Conservation (phyloP, 2,797 vertebrate genomes). For the Spea hammondii region DNA sequence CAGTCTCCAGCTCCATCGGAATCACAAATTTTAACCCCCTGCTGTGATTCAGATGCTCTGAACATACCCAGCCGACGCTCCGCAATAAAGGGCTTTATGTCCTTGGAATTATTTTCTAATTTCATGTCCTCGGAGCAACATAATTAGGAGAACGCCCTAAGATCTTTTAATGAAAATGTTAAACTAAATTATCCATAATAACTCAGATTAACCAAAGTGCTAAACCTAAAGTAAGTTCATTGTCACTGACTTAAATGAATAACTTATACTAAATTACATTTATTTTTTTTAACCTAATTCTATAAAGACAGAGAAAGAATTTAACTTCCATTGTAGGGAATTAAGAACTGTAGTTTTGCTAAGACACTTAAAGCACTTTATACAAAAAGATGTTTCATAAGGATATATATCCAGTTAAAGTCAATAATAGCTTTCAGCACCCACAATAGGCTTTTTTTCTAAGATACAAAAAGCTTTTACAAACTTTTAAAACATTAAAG, state of each 20-base stretch:
- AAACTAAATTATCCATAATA: slow-evolving; percentile 30
- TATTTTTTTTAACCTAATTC: neutral
- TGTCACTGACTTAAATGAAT: slow-evolving; percentile 9
- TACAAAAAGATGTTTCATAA: too few relatives aligned
- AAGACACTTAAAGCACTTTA: too few relatives aligned
- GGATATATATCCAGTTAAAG: too few relatives aligned
- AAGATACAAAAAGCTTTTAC: too few relatives aligned
- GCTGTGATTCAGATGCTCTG: slow-evolving; percentile 12
- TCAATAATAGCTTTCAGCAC: too few relatives aligned
- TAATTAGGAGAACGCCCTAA: slow-evolving; percentile 2
- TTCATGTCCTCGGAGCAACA: slow-evolving; percentile 1
- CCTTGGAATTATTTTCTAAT: neutral
- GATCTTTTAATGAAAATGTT: slow-evolving; percentile 24
- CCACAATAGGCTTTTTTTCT: too few relatives aligned
- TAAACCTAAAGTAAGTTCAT: slow-evolving; percentile 13
- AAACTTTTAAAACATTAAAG: too few relatives aligned
- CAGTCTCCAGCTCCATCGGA: neutral
- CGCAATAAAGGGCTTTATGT: slow-evolving; percentile 18
- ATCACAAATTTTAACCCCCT: slow-evolving; percentile 24
- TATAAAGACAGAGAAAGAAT: too few relatives aligned
- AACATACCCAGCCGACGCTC: neutral
- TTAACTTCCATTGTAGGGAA: too few relatives aligned
- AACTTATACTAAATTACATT: slow-evolving; percentile 14
- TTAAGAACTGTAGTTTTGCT: too few relatives aligned
- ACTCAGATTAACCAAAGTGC: slow-evolving; percentile 21